These are phyloP conservation scores for Octomys mimax DNA, from an alignment of 2,797 vertebrate genomes.

Conservation along the genomic window DNA sequence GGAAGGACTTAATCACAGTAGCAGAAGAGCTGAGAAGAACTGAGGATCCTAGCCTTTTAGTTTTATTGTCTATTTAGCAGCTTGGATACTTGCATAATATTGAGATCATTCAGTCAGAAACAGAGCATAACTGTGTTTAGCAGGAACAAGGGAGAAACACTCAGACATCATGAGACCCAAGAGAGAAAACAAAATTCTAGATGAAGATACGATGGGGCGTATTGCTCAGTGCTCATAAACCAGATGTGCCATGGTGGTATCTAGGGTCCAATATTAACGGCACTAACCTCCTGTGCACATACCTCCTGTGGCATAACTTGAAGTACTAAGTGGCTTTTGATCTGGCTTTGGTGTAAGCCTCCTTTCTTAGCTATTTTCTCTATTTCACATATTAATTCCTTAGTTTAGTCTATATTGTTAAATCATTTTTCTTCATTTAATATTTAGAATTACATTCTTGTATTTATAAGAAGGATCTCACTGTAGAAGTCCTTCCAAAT, in stretches of 20 bases:
- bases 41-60: rapidly evolving
- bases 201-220: background rate
- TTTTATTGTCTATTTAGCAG: background rate
- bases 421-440: background rate
- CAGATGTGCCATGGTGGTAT: background rate
- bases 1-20: background rate
- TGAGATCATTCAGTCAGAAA: background rate
- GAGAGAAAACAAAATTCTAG: background rate
- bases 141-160: background rate
- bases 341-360: background rate
- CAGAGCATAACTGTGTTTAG: background rate
- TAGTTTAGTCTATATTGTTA: background rate
- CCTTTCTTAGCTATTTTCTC: background rate
- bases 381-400: too few relatives aligned
- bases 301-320: background rate
- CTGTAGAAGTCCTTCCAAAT: background rate
- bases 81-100: background rate
- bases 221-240: background rate
- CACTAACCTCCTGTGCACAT: background rate
- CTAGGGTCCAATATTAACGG: background rate
- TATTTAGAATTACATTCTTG: background rate
- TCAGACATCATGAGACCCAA: background rate
- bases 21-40: background rate
- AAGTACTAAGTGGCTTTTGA: too few relatives aligned
- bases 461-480: background rate